Base-by-base conservation (phyloP, 2,113 vertebrate species). In the Malurus melanocephalus region DNA sequence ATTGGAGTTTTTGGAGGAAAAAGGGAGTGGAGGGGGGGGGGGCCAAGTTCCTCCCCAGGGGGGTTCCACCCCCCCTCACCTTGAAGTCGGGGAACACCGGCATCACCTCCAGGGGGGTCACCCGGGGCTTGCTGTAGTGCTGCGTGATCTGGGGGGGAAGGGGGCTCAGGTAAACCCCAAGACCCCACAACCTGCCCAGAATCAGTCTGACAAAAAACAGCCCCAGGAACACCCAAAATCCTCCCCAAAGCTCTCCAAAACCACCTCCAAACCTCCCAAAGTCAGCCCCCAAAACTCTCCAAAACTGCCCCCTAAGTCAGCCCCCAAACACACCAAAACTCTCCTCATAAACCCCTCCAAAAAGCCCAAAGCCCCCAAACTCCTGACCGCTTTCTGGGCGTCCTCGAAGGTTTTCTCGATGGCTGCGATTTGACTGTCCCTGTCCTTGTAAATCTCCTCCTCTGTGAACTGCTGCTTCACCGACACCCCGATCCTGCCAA, bases 401-500 rank as follows among this genome's bases (percentile, higher is more conserved):
- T 99, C 99, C 59, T 99, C 98, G 67, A 99, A 99, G 5, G 99
- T 99, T 88, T 99, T 99, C 94, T 99, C 99, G 26, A 99, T 99
- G 61, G 99, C 98, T 11, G 98, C 96, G 49, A 99, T 99, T 94
- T 99, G 99, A 94, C 98, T 99, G 93, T 99, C 99, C 64, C 99
- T 95, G 90, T 99, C 99, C 86, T 99, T 99, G 94, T 99, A 99
- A 71, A 99, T 99, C 95, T 99, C 99, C 61, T 99, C 99, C 85
- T 99, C 99, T 4, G 98, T 99, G 87, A 99, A 99, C 94, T 99
- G 99, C 81, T 99, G 99, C 95, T 99, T 99, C 90, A 99, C 98
- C 13, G 99, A 99, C 35, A 99, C 99, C 8, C 99, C 99, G 6
- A 99, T 99, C 96, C 98, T 99, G 74, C 33, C 33, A 33, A 33